phyloP scores from a whole-genome alignment of 1,140 invertebrate genomes.

The Zaprionus vittiger region DNA sequence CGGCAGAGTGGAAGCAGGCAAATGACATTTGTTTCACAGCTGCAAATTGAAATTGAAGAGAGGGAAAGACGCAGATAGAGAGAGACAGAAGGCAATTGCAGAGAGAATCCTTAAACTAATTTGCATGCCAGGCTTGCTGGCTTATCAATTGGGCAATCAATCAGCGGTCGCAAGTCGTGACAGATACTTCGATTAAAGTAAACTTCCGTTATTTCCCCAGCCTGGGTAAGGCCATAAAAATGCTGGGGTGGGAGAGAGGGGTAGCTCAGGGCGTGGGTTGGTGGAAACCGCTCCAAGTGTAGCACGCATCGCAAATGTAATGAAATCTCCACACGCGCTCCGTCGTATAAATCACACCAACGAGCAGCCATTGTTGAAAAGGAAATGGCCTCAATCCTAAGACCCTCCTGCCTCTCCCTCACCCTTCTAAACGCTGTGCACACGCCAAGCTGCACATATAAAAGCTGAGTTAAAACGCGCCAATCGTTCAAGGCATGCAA shows the following conservation, averaged over 20 bases:
- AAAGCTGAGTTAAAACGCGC: slow-evolving; percentile 50
- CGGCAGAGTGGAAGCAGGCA: slow-evolving; percentile 36
- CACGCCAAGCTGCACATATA: slow-evolving; percentile 11
- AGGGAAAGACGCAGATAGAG: neutral
- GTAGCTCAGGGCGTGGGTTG: neutral
- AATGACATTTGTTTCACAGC: slow-evolving; percentile 61
- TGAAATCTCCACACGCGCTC: slow-evolving; percentile 63
- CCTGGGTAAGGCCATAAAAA: slow-evolving; percentile 52
- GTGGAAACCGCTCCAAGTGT: slow-evolving; percentile 23
- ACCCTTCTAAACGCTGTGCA: neutral
- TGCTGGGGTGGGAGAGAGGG: neutral
- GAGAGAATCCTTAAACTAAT: slow-evolving; percentile 16
- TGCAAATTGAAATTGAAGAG: slow-evolving; percentile 62
- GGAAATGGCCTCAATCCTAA: slow-evolving; percentile 65
- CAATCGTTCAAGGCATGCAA: slow-evolving; percentile 58
- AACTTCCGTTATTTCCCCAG: slow-evolving; percentile 58
- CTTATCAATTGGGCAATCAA: slow-evolving; percentile 75
- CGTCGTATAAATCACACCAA: slow-evolving; percentile 73
- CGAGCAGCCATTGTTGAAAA: slow-evolving; percentile 64
- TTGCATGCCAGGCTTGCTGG: slow-evolving; percentile 53
- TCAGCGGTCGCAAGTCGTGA: slow-evolving; percentile 67
- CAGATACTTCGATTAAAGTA: slow-evolving; percentile 79
- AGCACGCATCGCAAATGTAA: slow-evolving; percentile 55
- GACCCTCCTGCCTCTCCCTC: neutral
- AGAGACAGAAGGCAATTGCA: neutral